phyloP scores from a whole-genome alignment of 1,140 invertebrate species.

The Drosophila paulistorum region DNA sequence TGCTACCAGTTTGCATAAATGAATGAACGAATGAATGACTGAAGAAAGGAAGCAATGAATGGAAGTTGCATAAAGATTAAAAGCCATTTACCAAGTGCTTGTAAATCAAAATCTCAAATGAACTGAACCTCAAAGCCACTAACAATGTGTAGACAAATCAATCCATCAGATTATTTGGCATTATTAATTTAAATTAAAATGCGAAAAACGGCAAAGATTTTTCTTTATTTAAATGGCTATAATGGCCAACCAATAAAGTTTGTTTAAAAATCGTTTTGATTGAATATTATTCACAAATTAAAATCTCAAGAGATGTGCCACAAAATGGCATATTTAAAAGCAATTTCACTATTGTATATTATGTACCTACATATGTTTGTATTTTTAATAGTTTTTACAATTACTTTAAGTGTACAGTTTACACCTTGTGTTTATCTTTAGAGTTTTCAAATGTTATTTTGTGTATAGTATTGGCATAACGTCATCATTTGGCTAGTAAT shows the following conservation, averaged over 20 bases:
- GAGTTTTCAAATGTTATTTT: too few species aligned
- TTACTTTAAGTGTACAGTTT: too few species aligned
- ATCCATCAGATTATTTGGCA: conserved; percentile 57
- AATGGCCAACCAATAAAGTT: neutral
- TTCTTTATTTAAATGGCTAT: neutral
- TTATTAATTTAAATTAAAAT: conserved; percentile 45
- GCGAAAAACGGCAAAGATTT: conserved; percentile 12
- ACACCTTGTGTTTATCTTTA: too few species aligned
- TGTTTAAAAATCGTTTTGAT: too few species aligned
- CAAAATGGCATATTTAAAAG: too few species aligned
- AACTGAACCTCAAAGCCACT: conserved; percentile 44
- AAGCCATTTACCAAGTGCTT: conserved; percentile 73
- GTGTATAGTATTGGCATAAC: too few species aligned
- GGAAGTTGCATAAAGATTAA: conserved; percentile 24
- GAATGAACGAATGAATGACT: conserved; percentile 62
- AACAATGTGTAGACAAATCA: conserved; percentile 46
- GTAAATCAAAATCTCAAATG: conserved; percentile 58
- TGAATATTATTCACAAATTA: too few species aligned
- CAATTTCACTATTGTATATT: too few species aligned
- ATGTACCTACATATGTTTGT: too few species aligned
- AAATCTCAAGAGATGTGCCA: too few species aligned
- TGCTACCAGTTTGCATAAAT: conserved; percentile 75
- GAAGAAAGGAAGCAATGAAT: conserved; percentile 15
- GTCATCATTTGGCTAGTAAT: too few species aligned
- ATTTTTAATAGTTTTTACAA: too few species aligned